Base-by-base conservation (phyloP, 2,797 vertebrate species). In the Gephyroberyx darwinii region DNA sequence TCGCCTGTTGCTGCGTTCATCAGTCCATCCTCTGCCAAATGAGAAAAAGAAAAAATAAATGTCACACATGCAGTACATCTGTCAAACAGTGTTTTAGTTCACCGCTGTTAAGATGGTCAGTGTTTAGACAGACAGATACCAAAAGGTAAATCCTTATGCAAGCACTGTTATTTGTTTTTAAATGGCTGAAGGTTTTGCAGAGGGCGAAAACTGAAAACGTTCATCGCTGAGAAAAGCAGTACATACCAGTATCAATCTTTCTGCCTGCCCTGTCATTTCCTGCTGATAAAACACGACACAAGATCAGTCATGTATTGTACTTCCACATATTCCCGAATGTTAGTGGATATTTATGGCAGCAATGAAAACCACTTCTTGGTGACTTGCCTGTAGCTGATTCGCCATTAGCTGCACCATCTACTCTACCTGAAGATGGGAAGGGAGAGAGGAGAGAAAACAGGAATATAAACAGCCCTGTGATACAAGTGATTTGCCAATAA, bases 1-100 rank as follows among this genome's bases (percentile, higher is more conserved):
- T 43, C 3, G 41, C 5, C 41, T 43, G 41, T 8, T 41, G 39
- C 13, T 13, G 8, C 39, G 22, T n/a, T 35, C 60, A 78, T 61
- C 0, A 13, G 48, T 0, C 16, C 39, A 48, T 69, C 68, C 31
- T 80, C 82, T 86, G 74, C 14, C 33, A 55, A 30, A 65, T 2
- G 10, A 48, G 8, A 57, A 4, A 47, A 26, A 26, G 1, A 48
- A 2, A 56, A 54, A 47, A 58, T 16, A 30, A 45, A 35, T 16
- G 33, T 77, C 5, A 14, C 5, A 1, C 47, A 19, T 19, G 5
- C 5, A 14, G 41, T 35, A 26, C 26, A 43, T 43, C 41, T 43
- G 14, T 43, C 14, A 35, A 35, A 33, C 33, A 13, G 37, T 48
- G n/a, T 8, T n/a, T 48, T 48, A 17, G 16, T 48, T n/a, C 13